Evolutionary conservation across 1,140 invertebrate genomes (phyloP), one percentile per base, ranked within the genome.

Genomic region (Zaprionus camerounensis): DNA sequence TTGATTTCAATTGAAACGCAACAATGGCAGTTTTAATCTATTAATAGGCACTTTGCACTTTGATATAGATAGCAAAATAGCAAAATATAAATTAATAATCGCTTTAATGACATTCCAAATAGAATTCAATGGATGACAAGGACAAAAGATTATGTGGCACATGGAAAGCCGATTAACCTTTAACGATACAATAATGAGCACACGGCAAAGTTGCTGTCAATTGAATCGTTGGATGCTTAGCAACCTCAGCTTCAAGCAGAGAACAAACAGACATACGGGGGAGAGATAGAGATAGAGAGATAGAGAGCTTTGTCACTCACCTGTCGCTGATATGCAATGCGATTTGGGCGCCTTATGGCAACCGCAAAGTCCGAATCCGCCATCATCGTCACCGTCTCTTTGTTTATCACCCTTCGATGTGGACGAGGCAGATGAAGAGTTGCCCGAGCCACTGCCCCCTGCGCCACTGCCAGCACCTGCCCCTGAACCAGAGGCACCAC

Each of bases 281-380:
- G 2, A 17, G n/a, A n/a, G n/a, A n/a, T n/a, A 57, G 20, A 20
- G 4, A 12, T 2, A 51, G 2, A 3, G 26, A 31, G 12, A 36
- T 17, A 34, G 24, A 36, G 17, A 6, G 17, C 20, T 12, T 49
- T 20, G 7, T 3, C 24, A 74, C 87, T 91, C 71, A 93, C 92
- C 92, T 82, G 91, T 92, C 65, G 92, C 92, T 68, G 92, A 92
- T 81, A 93, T 91, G 84, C 92, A 93, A 68, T 93, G 92, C 74
- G 92, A 93, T 78, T 92, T 93, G 65, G 92, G 92, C n/a, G 91
- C 92, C 46, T 80, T 79, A 15, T 91, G 88, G 67, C 92, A 93
- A 17, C 92, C 92, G 26, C 92, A 93, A 9, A 93, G 65, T 3
- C 76, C 79, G 20, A 73, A 53, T 24, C 69, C 75, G 20, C 69